Evolutionary conservation across 2,888 invertebrate species (phyloP).

Genomic region (Achlya flavicornis): DNA sequence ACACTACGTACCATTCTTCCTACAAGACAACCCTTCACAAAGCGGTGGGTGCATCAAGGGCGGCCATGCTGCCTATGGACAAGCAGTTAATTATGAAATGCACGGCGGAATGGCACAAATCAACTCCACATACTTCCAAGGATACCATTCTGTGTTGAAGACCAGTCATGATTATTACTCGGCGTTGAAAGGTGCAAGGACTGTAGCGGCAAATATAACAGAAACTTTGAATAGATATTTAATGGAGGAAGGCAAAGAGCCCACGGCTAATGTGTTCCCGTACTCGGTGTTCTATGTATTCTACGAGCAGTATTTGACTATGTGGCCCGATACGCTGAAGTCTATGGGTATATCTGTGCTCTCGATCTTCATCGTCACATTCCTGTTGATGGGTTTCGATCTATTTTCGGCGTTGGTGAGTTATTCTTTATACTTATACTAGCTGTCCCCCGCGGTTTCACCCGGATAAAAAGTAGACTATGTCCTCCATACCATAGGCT

Average conservation of each 20-base stretch:
- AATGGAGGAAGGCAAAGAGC: constrained; percentile 66
- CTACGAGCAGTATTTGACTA: constrained; percentile 99
- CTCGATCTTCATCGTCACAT: constrained; percentile 97
- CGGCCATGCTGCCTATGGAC: constrained; percentile 93
- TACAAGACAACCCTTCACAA: constrained; percentile 89
- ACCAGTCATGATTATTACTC: constrained; percentile 95
- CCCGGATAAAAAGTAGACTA: no score
- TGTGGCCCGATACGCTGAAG: constrained; percentile 95
- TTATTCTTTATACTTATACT: constrained; percentile 15
- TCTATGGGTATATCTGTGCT: constrained; percentile 94
- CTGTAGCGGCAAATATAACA: constrained; percentile 92
- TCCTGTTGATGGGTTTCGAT: constrained; percentile 96
- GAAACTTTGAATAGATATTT: constrained; percentile 87
- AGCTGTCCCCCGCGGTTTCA: no score
- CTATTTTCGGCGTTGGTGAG: constrained; percentile 91
- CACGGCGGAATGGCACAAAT: constrained; percentile 78
- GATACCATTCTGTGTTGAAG: constrained; percentile 95
- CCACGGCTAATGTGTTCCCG: constrained; percentile 89
- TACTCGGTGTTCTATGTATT: constrained; percentile 99
- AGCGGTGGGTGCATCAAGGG: constrained; percentile 89
- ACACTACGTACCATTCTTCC: constrained; percentile 90
- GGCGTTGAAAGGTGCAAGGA: constrained; percentile 92
- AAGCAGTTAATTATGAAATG: constrained; percentile 86
- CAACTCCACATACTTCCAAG: constrained; percentile 92
- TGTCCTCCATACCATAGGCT: no score